phyloP scores from a whole-genome alignment of 2,797 vertebrate species.

The Discoglossus pictus region DNA sequence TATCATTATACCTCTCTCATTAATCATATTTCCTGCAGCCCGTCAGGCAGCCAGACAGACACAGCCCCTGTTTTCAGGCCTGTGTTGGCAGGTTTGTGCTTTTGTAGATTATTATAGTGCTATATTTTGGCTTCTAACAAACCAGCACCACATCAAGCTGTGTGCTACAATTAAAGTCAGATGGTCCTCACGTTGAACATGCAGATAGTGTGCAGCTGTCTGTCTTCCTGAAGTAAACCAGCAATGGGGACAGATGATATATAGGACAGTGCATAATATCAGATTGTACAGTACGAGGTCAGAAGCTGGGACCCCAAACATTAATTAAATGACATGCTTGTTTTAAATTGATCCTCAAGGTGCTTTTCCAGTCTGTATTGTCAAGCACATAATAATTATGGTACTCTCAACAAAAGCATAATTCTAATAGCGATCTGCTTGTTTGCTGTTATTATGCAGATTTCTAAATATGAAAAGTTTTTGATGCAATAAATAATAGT shows the following conservation, averaged over 20 bases:
- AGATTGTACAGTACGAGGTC: conserved; percentile 69
- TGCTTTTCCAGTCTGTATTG: conserved; percentile 45
- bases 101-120: conserved; percentile 76
- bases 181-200: conserved; percentile 78
- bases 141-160: conserved; percentile 78
- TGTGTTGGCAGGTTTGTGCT: conserved; percentile 75
- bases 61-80: conserved; percentile 70
- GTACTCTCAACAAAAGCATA: too few relatives aligned
- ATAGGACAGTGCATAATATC: conserved; percentile 71
- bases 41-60: conserved; percentile 77
- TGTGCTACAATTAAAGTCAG: conserved; percentile 82
- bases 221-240: conserved; percentile 71
- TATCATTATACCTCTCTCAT: conserved; percentile 90
- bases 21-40: conserved; percentile 90
- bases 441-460: too few relatives aligned
- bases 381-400: too few relatives aligned
- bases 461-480: too few relatives aligned
- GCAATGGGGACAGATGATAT: conserved; percentile 72
- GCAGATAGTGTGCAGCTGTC: conserved; percentile 78
- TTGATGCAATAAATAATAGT: too few relatives aligned
- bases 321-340: conserved; percentile 70
- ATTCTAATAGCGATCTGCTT: too few relatives aligned
- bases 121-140: conserved; percentile 72
- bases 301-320: conserved; percentile 66
- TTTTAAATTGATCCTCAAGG: conserved; percentile 59